Conservation (phyloP, 2,888 invertebrate species). For the Drosophila gaucha region DNA sequence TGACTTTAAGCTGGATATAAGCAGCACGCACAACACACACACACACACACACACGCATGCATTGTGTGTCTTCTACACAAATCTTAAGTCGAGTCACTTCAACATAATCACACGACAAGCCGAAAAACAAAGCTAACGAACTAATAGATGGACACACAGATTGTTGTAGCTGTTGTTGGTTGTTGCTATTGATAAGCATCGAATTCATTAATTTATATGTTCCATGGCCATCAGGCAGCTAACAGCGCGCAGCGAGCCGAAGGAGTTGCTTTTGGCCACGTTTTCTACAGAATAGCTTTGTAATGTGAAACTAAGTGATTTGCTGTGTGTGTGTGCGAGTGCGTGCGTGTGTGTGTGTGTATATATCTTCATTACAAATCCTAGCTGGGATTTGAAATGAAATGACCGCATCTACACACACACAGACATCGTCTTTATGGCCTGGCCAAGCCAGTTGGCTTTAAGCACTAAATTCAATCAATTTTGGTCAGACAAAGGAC, state of each 20-base stretch:
- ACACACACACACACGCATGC: conserved; percentile 15
- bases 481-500: conserved; percentile 54
- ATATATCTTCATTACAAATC: conserved; percentile 73
- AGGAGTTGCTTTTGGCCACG: conserved; percentile 52
- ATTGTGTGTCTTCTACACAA: conserved; percentile 32
- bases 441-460: conserved; percentile 52
- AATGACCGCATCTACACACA: conserved; percentile 47
- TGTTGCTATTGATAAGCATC: conserved; percentile 77
- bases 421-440: conserved; percentile 39
- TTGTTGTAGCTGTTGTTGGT: conserved; percentile 22
- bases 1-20: conserved; percentile 71
- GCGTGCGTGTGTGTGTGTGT: conserved; percentile 26
- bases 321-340: conserved; percentile 28
- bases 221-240: conserved; percentile 52
- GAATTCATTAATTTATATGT: conserved; percentile 81
- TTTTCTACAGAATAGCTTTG: conserved; percentile 67
- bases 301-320: conserved; percentile 81
- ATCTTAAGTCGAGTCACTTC: conserved; percentile 75
- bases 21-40: conserved; percentile 44
- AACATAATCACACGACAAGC: conserved; percentile 71
- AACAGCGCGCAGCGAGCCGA: conserved; percentile 32
- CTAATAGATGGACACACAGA: conserved; percentile 60
- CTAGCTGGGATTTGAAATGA: conserved; percentile 74
- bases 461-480: conserved; percentile 81
- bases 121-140: conserved; percentile 71